Conservation (phyloP, 1,140 invertebrate genomes). For the Zaprionus africanus region DNA sequence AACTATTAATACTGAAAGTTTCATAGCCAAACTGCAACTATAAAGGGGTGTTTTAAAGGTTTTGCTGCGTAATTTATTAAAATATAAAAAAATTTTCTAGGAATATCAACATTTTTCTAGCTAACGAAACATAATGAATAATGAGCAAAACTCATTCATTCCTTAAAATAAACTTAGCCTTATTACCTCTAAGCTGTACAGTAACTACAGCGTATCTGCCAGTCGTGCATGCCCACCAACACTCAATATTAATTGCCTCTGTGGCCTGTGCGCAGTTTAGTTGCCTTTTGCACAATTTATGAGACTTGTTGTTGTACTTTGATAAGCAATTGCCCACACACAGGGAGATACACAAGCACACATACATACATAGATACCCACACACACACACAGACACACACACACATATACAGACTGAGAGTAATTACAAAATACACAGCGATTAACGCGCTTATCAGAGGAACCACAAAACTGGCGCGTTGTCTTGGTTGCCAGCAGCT, state of each 20-base stretch:
- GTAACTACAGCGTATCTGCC: neutral
- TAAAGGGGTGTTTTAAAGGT: neutral
- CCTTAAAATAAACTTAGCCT: neutral
- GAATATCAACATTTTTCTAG: too few relatives aligned
- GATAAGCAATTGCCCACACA: constrained; percentile 26
- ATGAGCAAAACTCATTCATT: too few relatives aligned
- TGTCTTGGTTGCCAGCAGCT: constrained; percentile 31
- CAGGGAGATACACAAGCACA: neutral
- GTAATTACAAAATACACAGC: constrained; percentile 49
- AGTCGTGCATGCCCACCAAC: neutral
- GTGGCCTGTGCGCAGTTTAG: constrained; percentile 41
- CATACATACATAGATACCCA: neutral
- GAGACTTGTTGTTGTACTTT: constrained; percentile 14
- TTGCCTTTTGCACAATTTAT: constrained; percentile 40
- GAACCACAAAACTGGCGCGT: constrained; percentile 31
- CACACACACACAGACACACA: neutral
- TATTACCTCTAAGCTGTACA: neutral
- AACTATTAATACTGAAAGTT: neutral
- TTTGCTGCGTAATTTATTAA: neutral
- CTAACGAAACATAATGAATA: too few relatives aligned
- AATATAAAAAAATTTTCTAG: neutral
- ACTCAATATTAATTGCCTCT: constrained; percentile 22
- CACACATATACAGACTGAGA: neutral
- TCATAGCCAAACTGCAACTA: neutral
- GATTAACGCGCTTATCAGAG: constrained; percentile 41